Base-by-base conservation (phyloP, 2,113 vertebrate species). In the Engraulis encrasicolus region DNA sequence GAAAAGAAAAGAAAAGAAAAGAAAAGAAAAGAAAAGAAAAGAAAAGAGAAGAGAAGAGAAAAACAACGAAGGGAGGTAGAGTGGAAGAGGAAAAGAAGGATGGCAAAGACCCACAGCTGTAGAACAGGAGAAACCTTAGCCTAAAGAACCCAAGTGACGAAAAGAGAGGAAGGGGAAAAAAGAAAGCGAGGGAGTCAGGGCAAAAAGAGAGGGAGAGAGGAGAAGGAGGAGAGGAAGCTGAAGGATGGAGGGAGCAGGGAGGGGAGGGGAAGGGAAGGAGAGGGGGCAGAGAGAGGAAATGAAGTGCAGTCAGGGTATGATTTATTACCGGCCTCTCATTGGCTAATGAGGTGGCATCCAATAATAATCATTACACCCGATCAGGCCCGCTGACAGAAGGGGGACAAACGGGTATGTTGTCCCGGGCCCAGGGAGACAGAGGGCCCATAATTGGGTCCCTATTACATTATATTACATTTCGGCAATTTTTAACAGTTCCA, bases 281-380 rank as follows among this genome's bases (percentile, higher is more conserved):
- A 58, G 23, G 79, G 52, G 74, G 74, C 79, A 37, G 54, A 14
- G 20, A 50, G 74, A 34, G 80, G 50, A 58, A 86, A 87, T 87
- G 84, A 71, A 84, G 81, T 80, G 58, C 23, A 81, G 81, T 80
- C 74, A 82, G 52, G 23, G 54, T 87, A 71, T 84, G 86, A 87
- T 87, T 84, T 87, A 87, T 87, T 87, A 36, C 52, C 23, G 23
- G 38, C 80, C 61, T 58, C 66, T 82, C 81, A 84, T 81, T 81
- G 82, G 84, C 82, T 86, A 83, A 86, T 87, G 82, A 80, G 34
- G 54, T 66, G 54, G 78, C 84, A 79, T 78, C 49, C 80, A 78
- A 34, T 80, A 81, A 80, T 83, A 85, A 83, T 83, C 77, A 82
- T 37, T 7, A 79, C 40, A n/a, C n/a, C n/a, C n/a, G n/a, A n/a